A percentile compares a stretch with the other conserved stretches of the same genome.
phyloP scores from a whole-genome alignment of 2,113 vertebrate species.

The Campylorhamphus procurvoides region DNA sequence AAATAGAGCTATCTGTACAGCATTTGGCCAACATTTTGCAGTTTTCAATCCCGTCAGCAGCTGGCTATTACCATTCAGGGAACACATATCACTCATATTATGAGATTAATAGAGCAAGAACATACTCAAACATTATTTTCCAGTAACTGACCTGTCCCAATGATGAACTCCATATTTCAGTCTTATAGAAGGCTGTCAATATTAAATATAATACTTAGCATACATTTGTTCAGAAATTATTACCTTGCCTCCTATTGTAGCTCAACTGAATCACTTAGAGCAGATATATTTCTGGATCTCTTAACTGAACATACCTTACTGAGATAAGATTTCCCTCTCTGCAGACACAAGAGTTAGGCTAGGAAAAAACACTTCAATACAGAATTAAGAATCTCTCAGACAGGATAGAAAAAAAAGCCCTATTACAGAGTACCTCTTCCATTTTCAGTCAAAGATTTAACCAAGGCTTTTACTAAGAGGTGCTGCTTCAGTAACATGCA shows the following conservation, averaged over 20 bases:
- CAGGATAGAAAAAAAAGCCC: neutral
- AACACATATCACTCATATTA: neutral
- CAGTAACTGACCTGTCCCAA: slow-evolving; percentile 21
- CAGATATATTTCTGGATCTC: neutral
- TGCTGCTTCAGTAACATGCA: neutral
- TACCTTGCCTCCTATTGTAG: neutral
- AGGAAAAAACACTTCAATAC: neutral
- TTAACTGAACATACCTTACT: neutral
- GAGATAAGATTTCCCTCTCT: neutral
- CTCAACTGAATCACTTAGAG: neutral
- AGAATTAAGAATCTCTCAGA: neutral
- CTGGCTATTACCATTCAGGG: neutral
- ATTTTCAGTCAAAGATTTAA: neutral
- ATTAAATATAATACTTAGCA: slow-evolving; percentile 6
- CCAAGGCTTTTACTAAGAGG: neutral
- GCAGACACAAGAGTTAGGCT: neutral
- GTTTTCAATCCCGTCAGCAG: slow-evolving; percentile 43
- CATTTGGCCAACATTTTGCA: slow-evolving; percentile 66
- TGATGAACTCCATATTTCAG: slow-evolving; percentile 17
- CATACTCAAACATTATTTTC: neutral
- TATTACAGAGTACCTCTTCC: neutral
- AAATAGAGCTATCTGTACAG: slow-evolving; percentile 69
- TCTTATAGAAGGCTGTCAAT: slow-evolving; percentile 4
- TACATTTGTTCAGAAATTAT: neutral
- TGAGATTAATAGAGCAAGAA: neutral